Conservation (phyloP, 2,888 invertebrate genomes). For the Cremastinae sp. region DNA sequence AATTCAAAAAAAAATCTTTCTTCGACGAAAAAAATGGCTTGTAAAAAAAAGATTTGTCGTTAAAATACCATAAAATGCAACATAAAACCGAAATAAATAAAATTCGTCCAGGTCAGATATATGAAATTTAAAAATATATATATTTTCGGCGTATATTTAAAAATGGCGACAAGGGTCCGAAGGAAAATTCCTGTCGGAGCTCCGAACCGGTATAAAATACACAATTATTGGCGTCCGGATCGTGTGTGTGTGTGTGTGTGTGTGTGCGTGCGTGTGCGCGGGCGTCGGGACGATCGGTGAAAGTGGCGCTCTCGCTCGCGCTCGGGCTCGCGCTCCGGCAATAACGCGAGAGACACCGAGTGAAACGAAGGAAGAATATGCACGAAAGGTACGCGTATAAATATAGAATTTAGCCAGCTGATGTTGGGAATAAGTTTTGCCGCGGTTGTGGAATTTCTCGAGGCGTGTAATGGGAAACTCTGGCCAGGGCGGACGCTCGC, state of each 20-base stretch:
- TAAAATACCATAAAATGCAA: too few relatives aligned
- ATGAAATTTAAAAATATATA: too few relatives aligned
- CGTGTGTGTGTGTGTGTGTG: background rate
- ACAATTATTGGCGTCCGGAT: too few relatives aligned
- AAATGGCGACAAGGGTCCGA: background rate
- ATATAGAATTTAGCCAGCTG: background rate
- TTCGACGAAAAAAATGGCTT: too few relatives aligned
- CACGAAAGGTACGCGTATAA: constrained; percentile 13
- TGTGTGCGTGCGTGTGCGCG: constrained; percentile 32
- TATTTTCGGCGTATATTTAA: background rate
- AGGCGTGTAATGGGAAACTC: constrained; percentile 52
- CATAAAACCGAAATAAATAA: too few relatives aligned
- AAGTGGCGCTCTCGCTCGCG: constrained; percentile 58
- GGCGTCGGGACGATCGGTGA: constrained; percentile 61
- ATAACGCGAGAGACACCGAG: constrained; percentile 37
- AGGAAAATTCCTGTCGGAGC: background rate
- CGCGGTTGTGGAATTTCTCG: constrained; percentile 55
- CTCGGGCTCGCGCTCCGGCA: background rate
- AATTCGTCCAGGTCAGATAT: too few relatives aligned
- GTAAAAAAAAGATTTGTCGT: too few relatives aligned
- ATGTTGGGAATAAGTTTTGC: constrained; percentile 5
- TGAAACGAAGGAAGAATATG: constrained; percentile 24
- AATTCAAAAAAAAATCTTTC: too few relatives aligned
- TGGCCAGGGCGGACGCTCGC: constrained; percentile 21
- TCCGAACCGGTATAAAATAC: background rate